Conservation (phyloP, 2,797 vertebrate species). For the Sebastes nivosus region DNA sequence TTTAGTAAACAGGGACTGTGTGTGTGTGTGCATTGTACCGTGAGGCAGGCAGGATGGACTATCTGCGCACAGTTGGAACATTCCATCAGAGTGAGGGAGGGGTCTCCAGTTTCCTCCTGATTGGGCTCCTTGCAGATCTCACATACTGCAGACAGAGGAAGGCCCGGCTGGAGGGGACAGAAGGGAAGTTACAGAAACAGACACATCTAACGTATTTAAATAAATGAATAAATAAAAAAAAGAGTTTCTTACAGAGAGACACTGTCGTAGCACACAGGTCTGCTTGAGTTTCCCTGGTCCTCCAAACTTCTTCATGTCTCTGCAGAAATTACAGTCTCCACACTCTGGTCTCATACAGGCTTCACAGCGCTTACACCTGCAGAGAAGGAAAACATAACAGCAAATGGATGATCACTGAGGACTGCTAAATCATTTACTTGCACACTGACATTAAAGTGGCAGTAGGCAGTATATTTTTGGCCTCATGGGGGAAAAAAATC, state of each 20-base stretch:
- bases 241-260: conserved; percentile 88
- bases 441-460: not conserved
- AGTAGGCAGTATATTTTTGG: too few relatives aligned
- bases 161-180: conserved; percentile 85
- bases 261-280: conserved; percentile 94
- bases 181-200: not conserved
- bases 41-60: conserved; percentile 94
- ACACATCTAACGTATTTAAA: not conserved
- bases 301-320: conserved; percentile 98
- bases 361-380: conserved; percentile 93
- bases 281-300: conserved; percentile 96
- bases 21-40: conserved; percentile 67
- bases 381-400: not conserved
- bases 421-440: not conserved
- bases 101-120: conserved; percentile 88
- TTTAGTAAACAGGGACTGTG: not conserved
- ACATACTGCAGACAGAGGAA: conserved; percentile 96
- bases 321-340: conserved; percentile 97
- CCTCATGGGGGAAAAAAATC: too few relatives aligned
- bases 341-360: conserved; percentile 95
- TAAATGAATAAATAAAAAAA: not conserved
- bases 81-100: conserved; percentile 94
- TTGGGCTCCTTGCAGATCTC: conserved; percentile 96
- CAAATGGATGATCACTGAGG: not conserved
- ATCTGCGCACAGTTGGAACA: conserved; percentile 98